Evolutionary conservation across 2,888 invertebrate genomes (phyloP), one percentile per base, ranked within the genome.

Genomic region (Plebejus argus): DNA sequence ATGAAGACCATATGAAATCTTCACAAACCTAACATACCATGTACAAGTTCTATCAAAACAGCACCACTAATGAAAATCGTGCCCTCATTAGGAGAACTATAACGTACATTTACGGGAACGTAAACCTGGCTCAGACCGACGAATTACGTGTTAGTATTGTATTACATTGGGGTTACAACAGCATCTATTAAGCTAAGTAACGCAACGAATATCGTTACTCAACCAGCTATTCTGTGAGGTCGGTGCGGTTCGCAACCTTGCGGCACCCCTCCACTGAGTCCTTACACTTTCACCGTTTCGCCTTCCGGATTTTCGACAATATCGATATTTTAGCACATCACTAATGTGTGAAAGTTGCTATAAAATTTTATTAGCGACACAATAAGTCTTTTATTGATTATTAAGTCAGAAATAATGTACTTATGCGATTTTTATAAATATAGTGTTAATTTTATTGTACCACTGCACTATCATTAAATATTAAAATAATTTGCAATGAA

Each of bases 151-250:
- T 70, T 39, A 61, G 76, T 35, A 56, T 61, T 71, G 58, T 58
- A 56, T 72, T 77, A 71, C 77, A 77, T 74, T 78, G 45, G 49
- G 45, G 75, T 78, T 78, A 79, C 77, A 76, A 78, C 76, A 84
- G 84, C 83, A 85, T 87, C 88, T 81, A 88, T 88, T 88, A 88
- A 86, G 83, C 83, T 84, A 84, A 85, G 85, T 87, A 90, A 89
- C 89, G 91, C 91, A 91, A 92, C 85, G 85, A 90, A 89, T 90
- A 87, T 87, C 86, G 89, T 92, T 93, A 91, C 93, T 88, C 91
- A 92, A 92, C 87, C 83, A 83, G 89, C 88, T 88, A 90, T 90
- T 91, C 89, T 87, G 91, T 90, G 85, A 85, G 87, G 88, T 87
- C 85, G 84, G 87, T 86, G 87, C 85, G 87, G 90, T 90, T 89